Evolutionary conservation across 1,140 invertebrate species (phyloP).

Genomic region (Apolygus lucorum): DNA sequence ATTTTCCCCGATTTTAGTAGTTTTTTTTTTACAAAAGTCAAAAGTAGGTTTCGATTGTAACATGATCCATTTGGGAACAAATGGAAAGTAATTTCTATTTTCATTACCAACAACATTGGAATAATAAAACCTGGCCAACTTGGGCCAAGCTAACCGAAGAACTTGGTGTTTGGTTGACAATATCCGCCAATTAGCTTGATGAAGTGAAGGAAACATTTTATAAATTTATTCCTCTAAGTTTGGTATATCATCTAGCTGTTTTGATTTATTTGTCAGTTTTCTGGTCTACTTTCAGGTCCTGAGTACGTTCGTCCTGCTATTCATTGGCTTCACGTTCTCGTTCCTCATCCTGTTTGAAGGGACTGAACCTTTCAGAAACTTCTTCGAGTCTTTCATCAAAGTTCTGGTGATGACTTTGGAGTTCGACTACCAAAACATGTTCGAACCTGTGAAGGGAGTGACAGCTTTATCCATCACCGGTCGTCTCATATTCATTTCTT

Average conservation of each 20-base stretch:
- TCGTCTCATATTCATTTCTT: conserved; percentile 35
- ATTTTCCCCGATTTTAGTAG: no score
- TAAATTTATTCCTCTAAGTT: not conserved
- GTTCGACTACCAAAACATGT: conserved; percentile 44
- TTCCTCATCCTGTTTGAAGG: conserved; percentile 45
- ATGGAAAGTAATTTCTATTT: no score
- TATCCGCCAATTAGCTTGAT: no score
- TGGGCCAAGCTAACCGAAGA: no score
- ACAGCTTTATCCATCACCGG: conserved; percentile 31
- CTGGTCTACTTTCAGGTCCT: conserved; percentile 39
- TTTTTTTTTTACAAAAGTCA: no score
- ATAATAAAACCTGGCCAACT: no score
- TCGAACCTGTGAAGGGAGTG: conserved; percentile 31
- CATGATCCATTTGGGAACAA: no score
- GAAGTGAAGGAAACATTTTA: not conserved
- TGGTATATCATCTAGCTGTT: no score
- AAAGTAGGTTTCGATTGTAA: no score
- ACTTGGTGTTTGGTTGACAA: no score
- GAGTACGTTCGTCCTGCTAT: conserved; percentile 44
- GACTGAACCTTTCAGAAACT: conserved; percentile 39
- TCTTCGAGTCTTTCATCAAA: conserved; percentile 43
- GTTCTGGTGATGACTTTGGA: conserved; percentile 52
- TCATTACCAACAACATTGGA: no score
- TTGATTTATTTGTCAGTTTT: not conserved
- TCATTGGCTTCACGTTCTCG: conserved; percentile 48